Evolutionary conservation across 2,113 vertebrate genomes (phyloP).

Genomic region (Galemys pyrenaicus): DNA sequence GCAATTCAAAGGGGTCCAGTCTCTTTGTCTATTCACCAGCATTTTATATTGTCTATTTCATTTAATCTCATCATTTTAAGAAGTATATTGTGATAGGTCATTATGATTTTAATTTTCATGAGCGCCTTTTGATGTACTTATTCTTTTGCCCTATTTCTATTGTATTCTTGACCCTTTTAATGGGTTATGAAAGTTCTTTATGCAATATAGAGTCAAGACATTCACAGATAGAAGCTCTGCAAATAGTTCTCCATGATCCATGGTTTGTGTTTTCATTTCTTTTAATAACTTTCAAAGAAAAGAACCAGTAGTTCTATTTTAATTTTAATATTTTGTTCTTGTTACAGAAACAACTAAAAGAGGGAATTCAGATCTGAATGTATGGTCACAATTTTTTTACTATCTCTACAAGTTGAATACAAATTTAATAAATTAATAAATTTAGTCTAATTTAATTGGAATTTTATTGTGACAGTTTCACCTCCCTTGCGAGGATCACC

Average conservation of each 20-base stretch:
- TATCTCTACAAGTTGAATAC: background rate
- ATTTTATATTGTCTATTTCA: background rate
- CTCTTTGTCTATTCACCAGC: background rate
- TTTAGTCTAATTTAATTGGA: background rate
- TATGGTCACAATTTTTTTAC: background rate
- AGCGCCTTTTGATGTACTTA: background rate
- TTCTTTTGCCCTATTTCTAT: background rate
- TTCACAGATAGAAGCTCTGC: background rate
- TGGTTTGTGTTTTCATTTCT: slow-evolving; percentile 10
- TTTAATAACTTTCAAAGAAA: background rate
- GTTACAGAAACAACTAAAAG: background rate
- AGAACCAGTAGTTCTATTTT: background rate
- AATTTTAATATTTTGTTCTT: background rate
- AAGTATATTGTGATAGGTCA: background rate
- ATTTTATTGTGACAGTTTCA: background rate
- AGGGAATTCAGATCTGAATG: background rate
- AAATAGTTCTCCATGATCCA: background rate
- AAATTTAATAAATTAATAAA: background rate
- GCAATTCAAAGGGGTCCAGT: background rate
- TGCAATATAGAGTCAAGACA: background rate
- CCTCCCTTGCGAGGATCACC: background rate
- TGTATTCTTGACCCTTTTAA: background rate
- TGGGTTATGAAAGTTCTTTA: background rate
- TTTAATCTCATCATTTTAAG: background rate
- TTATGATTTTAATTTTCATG: background rate